Conservation (phyloP, 2,888 invertebrate genomes). For the Caenorhabditis doughertyi region DNA sequence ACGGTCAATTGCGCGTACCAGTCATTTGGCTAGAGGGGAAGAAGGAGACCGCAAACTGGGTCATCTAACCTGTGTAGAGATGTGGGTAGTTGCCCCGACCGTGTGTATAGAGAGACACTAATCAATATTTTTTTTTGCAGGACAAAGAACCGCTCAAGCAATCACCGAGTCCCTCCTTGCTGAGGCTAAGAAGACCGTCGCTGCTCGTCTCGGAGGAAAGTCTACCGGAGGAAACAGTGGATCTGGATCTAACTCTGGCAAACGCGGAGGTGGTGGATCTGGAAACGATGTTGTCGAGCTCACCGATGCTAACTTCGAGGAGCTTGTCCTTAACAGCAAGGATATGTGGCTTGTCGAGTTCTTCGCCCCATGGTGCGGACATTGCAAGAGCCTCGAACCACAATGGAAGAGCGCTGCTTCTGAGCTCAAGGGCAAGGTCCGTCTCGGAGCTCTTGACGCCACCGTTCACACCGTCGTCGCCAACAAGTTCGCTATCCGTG, state of each 20-base stretch:
- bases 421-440: constrained; percentile 93
- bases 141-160: constrained; percentile 89
- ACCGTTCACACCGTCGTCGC: constrained; percentile 92
- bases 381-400: constrained; percentile 96
- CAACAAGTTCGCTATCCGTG: constrained; percentile 90
- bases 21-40: constrained; percentile 5
- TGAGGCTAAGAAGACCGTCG: constrained; percentile 87
- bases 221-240: constrained; percentile 62
- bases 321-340: constrained; percentile 92
- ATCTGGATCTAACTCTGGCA: constrained; percentile 58
- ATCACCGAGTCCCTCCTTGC: constrained; percentile 92
- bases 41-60: constrained; percentile 32
- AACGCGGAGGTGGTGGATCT: constrained; percentile 69
- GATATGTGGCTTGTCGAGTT: constrained; percentile 99
- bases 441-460: constrained; percentile 94
- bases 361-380: constrained; percentile 93
- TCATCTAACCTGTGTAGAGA: constrained; percentile 5
- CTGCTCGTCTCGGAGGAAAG: constrained; percentile 78
- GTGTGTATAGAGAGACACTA: not conserved
- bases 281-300: constrained; percentile 89
- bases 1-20: constrained; percentile 41
- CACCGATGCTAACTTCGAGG: constrained; percentile 96
- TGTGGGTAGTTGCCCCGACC: no score
- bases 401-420: constrained; percentile 96
- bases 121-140: constrained; percentile 53